Evolutionary conservation across 2,888 invertebrate genomes (phyloP), one percentile per base, ranked within the genome.

Genomic region (Patella caerulea): DNA sequence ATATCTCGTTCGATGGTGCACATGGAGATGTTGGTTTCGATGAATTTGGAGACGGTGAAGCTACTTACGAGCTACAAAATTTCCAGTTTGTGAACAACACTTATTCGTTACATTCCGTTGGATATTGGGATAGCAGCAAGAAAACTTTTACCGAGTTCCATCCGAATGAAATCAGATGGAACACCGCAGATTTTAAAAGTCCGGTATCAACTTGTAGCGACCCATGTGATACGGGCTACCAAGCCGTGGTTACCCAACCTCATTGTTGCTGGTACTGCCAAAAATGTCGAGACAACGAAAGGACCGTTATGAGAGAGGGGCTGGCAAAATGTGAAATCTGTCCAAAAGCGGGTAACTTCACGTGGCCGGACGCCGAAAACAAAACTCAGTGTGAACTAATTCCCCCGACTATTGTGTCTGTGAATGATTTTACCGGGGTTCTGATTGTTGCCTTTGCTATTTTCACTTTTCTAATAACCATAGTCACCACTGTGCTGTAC

Each of bases 261-360:
- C 74, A 74, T 54, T 87, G 87, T 76, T 87, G 87, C 80, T 87
- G 85, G 86, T 78, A 81, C 52, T 87, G 87, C 76, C 72, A 80
- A 14, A 29, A 73, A 19, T 87, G 87, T 77, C 77, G 79, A 2
- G 79, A 78, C 52, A 83, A 86, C 70, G 85, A 85, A 74, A 72
- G 71, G 14, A 82, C 81, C 2, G 77, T 80, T 3, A 34, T 81
- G 15, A 24, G 29, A 7, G 74, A 71, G 9, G 76, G 73, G 14
- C 74, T 77, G 19, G 69, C 78, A 12, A 70, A 76, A 29, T 86
- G 86, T 55, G 34, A 77, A 52, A 56, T 65, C 7, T 86, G 86
- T 71, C 74, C 75, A 15, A 65, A 34, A 15, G 19, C 29, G 5
- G 54, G 69, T 14, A 79, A 78, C 69, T 80, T 80, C 72, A 78